Evolutionary conservation across 2,113 vertebrate genomes (phyloP), one percentile per base, ranked within the genome.

Genomic region (Zosterops borbonicus): DNA sequence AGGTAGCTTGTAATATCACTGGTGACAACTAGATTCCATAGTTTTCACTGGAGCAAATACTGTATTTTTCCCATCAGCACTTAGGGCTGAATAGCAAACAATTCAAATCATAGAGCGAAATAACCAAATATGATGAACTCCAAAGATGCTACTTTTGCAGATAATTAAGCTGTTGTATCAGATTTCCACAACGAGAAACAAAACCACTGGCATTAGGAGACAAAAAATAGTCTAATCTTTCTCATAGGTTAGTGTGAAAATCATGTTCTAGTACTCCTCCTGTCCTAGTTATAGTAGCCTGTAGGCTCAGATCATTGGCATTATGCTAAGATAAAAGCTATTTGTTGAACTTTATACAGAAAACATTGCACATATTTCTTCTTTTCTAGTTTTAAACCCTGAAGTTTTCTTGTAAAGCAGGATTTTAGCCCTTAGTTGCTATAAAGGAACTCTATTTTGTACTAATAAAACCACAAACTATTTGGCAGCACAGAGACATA

Each of bases 41-140:
- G 60, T 95, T 97, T 97, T 74, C 73, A 95, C 55, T 53, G 65
- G 46, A 96, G 74, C 70, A 95, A 92, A 81, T 67, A 87, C 27
- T 95, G 52, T 79, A 55, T 96, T 96, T 96, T 96, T 90, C 73
- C 70, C 83, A 86, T 90, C 90, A 96, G 89, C 85, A 70, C 67
- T 94, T 83, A 50, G 60, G 92, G 81, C 93, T 97, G 89, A 97
- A 89, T 76, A 96, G 75, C 42, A 95, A 96, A 81, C n/a, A 63
- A 88, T 85, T 97, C 73, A 94, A 90, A 80, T 90, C 59, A 88
- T 21, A 7, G 44, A 88, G 44, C 5, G 28, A 39, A 84, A 21
- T 85, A 93, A 90, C 65, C 77, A 94, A 74, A 87, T 31, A 77
- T 83, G 13, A 75, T 64, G 31, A 94, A 68, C 70, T 89, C 78